Evolutionary conservation across 1,140 invertebrate genomes (phyloP).

Genomic region (Hyphantria cunea): DNA sequence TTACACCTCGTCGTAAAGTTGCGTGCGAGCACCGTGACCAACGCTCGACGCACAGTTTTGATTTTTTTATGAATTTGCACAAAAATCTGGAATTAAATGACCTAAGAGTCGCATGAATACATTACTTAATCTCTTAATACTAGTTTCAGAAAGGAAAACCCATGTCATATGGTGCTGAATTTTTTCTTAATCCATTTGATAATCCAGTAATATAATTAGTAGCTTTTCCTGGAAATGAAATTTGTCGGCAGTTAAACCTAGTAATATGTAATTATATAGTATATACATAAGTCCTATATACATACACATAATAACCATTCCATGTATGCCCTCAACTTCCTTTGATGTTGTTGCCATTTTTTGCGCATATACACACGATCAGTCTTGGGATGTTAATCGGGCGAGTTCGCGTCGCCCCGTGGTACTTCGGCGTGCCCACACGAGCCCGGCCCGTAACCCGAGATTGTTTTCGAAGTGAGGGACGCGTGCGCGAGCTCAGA

Average conservation of each 20-base stretch:
- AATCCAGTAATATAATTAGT: no score
- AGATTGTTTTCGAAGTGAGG: slow-evolving; percentile 64
- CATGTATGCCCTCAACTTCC: background rate
- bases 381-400: slow-evolving; percentile 28
- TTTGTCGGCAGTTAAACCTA: no score
- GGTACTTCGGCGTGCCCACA: slow-evolving; percentile 23
- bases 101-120: no score
- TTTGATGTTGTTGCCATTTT: slow-evolving; percentile 5
- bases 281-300: no score
- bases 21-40: slow-evolving; percentile 22
- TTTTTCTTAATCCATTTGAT: no score
- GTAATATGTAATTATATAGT: no score
- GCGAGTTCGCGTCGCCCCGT: slow-evolving; percentile 24
- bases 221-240: no score
- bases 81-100: slow-evolving; percentile 7
- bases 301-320: no score
- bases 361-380: slow-evolving; percentile 15
- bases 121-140: no score
- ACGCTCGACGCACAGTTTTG: slow-evolving; percentile 21
- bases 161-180: no score
- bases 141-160: no score
- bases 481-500: slow-evolving; percentile 55
- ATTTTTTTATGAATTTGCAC: slow-evolving; percentile 14
- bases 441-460: slow-evolving; percentile 49
- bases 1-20: slow-evolving; percentile 41